These are phyloP conservation scores for Hormaphis cornu DNA, from an alignment of 1,140 invertebrate species.

Conservation along the genomic window DNA sequence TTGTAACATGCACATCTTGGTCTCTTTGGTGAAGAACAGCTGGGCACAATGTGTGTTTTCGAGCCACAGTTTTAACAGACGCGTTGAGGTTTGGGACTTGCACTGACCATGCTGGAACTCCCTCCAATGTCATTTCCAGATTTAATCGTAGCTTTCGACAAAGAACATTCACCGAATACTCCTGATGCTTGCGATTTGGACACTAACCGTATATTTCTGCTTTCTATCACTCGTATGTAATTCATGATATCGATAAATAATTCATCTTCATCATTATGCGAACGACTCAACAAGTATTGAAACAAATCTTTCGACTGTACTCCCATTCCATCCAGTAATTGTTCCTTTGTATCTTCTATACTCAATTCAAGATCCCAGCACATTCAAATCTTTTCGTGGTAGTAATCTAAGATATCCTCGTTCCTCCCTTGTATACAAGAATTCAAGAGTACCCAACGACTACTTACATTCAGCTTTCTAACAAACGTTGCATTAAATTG, in stretches of 20 bases:
- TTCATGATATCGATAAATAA: background rate
- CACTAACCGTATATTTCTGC: background rate
- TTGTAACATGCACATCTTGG: background rate
- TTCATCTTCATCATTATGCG: background rate
- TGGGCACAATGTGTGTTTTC: background rate
- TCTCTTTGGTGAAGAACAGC: background rate
- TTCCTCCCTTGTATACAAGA: background rate
- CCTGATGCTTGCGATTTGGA: too few species aligned
- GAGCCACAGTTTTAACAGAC: background rate
- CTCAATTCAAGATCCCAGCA: background rate
- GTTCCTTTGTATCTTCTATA: background rate
- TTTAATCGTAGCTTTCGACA: background rate
- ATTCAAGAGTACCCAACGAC: background rate
- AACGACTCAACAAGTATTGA: background rate
- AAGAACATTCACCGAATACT: too few species aligned
- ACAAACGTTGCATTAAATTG: background rate
- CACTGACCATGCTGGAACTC: background rate
- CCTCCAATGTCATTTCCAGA: background rate
- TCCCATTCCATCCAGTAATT: background rate
- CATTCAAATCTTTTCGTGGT: background rate
- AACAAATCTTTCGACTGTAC: background rate
- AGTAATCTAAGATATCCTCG: background rate
- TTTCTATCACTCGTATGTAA: background rate
- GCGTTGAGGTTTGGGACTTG: background rate
- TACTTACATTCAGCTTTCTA: background rate